These are phyloP conservation scores for Quadroppia sp. DNA, from an alignment of 2,888 invertebrate species.

Conservation along the genomic window DNA sequence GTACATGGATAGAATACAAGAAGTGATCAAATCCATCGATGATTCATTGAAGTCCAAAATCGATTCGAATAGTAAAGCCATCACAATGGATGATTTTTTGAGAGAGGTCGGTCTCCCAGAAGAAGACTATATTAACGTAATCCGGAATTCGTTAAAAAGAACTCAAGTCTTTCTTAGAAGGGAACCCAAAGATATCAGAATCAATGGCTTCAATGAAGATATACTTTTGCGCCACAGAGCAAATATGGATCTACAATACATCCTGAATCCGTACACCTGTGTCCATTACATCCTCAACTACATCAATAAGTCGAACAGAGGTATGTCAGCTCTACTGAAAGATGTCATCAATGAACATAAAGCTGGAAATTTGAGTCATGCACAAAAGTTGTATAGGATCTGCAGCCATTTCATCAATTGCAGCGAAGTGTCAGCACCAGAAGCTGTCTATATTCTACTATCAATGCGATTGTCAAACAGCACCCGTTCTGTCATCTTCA, in stretches of 20 bases:
- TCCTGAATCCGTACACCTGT: constrained; percentile 40
- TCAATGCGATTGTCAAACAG: constrained; percentile 47
- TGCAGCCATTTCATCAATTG: constrained; percentile 49
- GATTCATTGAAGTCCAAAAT: not conserved
- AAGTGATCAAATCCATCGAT: not conserved
- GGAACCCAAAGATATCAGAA: not conserved
- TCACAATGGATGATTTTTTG: no score
- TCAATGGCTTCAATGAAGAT: constrained; percentile 21
- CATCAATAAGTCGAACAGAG: constrained; percentile 41
- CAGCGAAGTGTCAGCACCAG: constrained; percentile 49
- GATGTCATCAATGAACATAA: constrained; percentile 45
- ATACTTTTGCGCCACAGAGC: not conserved
- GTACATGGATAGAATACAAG: not conserved
- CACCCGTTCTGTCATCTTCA: constrained; percentile 46
- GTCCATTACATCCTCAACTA: constrained; percentile 40
- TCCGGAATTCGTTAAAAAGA: not conserved
- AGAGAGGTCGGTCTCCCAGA: not conserved
- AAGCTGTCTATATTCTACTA: constrained; percentile 48
- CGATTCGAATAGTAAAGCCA: no score
- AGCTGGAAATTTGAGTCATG: constrained; percentile 48
- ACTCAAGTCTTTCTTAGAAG: constrained; percentile 23
- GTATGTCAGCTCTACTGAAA: constrained; percentile 38
- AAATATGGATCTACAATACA: constrained; percentile 42
- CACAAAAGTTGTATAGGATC: constrained; percentile 45
- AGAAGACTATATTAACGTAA: not conserved